Conservation (phyloP, 1,140 invertebrate species). For the Ylistrum balloti region DNA sequence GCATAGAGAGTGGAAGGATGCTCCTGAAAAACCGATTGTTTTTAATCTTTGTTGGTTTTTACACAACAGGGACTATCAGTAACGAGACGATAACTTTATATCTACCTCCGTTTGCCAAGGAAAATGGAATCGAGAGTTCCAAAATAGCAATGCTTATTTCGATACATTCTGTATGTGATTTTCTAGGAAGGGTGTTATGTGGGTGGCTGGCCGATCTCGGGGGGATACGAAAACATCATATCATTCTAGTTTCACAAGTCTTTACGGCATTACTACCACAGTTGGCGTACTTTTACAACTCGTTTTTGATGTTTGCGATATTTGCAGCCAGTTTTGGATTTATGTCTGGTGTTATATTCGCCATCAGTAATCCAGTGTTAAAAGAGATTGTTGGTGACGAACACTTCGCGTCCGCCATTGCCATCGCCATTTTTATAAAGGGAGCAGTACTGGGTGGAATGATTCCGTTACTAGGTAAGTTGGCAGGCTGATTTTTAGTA, state of each 20-base stretch:
- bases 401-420: slow-evolving; percentile 35
- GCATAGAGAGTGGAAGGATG: neutral
- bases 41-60: slow-evolving; percentile 43
- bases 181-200: slow-evolving; percentile 1
- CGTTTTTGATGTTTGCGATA: slow-evolving; percentile 3
- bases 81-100: neutral
- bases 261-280: neutral
- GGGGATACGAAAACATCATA: neutral
- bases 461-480: slow-evolving; percentile 49
- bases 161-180: slow-evolving; percentile 11
- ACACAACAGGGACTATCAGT: slow-evolving; percentile 2
- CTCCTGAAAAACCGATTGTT: slow-evolving; percentile 46
- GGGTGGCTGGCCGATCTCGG: slow-evolving; percentile 45
- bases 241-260: slow-evolving; percentile 36
- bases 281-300: slow-evolving; percentile 14
- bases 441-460: neutral
- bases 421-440: neutral
- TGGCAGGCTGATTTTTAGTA: no score
- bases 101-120: slow-evolving; percentile 46
- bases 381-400: slow-evolving; percentile 42
- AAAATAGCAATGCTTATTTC: slow-evolving; percentile 29
- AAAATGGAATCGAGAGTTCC: slow-evolving; percentile 19
- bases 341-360: slow-evolving; percentile 32
- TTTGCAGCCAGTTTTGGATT: slow-evolving; percentile 42
- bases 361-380: neutral